Percentiles rank a stretch among this genome's conserved stretches.
These are phyloP conservation scores for Formicarius rufipectus DNA, from an alignment of 2,113 vertebrate genomes.

Conservation along the genomic window DNA sequence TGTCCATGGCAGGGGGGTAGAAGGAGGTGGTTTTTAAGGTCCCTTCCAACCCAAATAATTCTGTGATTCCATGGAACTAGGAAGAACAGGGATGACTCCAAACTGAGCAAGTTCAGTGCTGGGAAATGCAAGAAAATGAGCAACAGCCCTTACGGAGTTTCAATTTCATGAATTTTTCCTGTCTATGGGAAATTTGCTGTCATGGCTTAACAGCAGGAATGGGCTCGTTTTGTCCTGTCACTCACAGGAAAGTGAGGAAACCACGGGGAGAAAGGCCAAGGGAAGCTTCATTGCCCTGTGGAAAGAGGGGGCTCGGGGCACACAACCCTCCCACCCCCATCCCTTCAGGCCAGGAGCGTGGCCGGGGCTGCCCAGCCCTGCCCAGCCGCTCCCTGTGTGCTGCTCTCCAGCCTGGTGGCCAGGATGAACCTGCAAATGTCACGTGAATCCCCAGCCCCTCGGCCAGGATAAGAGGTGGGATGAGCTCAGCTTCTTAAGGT, in stretches of 20 bases:
- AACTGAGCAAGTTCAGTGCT: background rate
- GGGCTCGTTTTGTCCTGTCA: background rate
- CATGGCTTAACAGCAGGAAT: background rate
- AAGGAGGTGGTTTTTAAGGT: background rate
- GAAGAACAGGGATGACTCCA: background rate
- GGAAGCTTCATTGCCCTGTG: fast-evolving
- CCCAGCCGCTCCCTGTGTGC: background rate
- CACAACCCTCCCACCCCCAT: background rate
- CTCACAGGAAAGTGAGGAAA: background rate
- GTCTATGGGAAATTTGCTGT: background rate
- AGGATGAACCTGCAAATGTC: background rate
- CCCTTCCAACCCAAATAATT: background rate
- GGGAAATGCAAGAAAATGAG: background rate
- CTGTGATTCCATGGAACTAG: background rate
- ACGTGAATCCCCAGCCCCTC: background rate
- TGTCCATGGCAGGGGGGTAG: background rate
- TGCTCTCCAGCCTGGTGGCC: background rate
- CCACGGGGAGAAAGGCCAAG: background rate
- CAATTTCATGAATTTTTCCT: background rate
- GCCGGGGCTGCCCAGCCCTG: background rate
- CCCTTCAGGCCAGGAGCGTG: background rate
- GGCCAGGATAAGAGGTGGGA: background rate
- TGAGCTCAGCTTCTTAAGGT: slow-evolving; percentile 52
- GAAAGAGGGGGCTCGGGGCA: background rate
- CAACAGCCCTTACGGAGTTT: background rate